Evolutionary conservation across 2,888 invertebrate species (phyloP).

Genomic region (Polylopha cassiicola): DNA sequence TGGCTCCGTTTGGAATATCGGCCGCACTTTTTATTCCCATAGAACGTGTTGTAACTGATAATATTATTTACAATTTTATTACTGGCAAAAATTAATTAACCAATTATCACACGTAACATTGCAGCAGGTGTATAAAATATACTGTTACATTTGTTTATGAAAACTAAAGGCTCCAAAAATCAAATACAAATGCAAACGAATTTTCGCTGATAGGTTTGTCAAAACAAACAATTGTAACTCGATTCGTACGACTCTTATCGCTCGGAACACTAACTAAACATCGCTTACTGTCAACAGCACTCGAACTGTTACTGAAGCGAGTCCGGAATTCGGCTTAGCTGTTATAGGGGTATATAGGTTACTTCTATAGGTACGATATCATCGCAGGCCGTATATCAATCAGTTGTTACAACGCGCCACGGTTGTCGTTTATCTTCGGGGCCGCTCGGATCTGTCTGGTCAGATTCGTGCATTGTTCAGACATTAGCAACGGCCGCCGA

Average conservation of each 20-base stretch:
- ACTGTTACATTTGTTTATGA: neutral
- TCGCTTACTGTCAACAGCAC: conserved; percentile 68
- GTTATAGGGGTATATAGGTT: no score
- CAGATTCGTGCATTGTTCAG: conserved; percentile 75
- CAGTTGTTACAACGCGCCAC: conserved; percentile 72
- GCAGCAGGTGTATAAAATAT: neutral
- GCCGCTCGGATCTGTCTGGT: conserved; percentile 68
- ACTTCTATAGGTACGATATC: conserved; percentile 57
- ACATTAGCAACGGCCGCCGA: conserved; percentile 66
- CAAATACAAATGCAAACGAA: conserved; percentile 7
- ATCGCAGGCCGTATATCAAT: conserved; percentile 72
- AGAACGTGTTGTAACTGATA: neutral
- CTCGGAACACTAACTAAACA: conserved; percentile 57
- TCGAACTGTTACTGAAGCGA: conserved; percentile 68
- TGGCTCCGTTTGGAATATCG: conserved; percentile 7
- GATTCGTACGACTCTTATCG: conserved; percentile 44
- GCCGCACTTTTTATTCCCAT: neutral
- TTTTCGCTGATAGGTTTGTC: conserved; percentile 17
- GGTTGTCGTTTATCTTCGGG: conserved; percentile 75
- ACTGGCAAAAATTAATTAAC: no score
- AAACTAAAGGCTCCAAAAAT: conserved; percentile 1
- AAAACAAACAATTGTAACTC: conserved; percentile 46
- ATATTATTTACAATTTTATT: neutral
- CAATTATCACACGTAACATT: neutral
- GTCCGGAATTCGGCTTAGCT: conserved; percentile 62